phyloP scores from a whole-genome alignment of 2,113 vertebrate genomes.

The Rostratula benghalensis region DNA sequence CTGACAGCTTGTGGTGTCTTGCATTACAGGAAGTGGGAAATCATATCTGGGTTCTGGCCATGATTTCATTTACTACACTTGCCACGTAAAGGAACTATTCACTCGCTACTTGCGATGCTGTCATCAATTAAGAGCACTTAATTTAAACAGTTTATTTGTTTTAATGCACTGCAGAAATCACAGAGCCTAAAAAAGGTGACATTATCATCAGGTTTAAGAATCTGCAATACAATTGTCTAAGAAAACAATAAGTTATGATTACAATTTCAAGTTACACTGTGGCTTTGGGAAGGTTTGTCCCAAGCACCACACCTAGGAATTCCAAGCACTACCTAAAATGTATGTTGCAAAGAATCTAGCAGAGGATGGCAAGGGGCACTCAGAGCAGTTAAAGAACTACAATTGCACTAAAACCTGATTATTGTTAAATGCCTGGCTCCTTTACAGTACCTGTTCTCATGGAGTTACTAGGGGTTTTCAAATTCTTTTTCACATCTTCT shows the following conservation, averaged over 20 bases:
- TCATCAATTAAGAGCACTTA: not conserved
- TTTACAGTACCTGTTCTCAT: not conserved
- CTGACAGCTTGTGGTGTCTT: not conserved
- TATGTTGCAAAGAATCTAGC: not conserved
- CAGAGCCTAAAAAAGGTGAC: not conserved
- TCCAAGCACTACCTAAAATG: not conserved
- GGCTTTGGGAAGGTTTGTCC: not conserved
- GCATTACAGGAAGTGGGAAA: constrained; percentile 3
- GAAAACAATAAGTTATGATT: not conserved
- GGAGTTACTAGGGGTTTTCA: not conserved
- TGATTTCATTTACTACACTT: not conserved
- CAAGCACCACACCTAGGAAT: not conserved
- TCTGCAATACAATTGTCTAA: not conserved
- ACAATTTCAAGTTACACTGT: not conserved
- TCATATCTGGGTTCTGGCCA: not conserved
- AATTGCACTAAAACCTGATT: not conserved
- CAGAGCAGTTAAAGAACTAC: not conserved
- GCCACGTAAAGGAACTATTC: not conserved
- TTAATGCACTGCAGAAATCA: not conserved
- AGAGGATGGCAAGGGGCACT: not conserved
- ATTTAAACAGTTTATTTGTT: not conserved
- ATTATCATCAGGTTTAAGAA: not conserved
- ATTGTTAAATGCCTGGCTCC: not conserved
- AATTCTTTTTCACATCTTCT: not conserved
- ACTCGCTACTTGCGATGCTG: not conserved